Evolutionary conservation across 2,888 invertebrate species (phyloP), one percentile per base, ranked within the genome.

Genomic region (Drosophila histrio): DNA sequence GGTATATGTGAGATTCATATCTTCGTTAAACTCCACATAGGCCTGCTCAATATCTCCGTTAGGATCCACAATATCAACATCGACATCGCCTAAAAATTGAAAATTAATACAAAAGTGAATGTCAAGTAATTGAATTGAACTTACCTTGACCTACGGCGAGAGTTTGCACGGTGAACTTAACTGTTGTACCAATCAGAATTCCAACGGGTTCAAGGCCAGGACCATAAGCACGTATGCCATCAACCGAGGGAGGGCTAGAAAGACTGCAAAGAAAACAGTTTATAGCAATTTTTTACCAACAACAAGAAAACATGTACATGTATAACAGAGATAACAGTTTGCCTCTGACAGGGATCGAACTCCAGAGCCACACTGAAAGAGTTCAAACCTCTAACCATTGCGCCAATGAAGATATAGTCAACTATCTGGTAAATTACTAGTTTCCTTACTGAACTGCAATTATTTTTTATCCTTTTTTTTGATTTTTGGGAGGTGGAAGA

Each of bases 191-290:
- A 47, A 95, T 95, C 30, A 95, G 94, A 70, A 96, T 95, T 21
- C 95, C 95, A 50, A 94, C 93, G 21, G 95, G 94, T 91, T 96
- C 95, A 77, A 96, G 94, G 74, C 96, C 97, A 77, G 97, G 96
- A 46, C 97, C 59, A 38, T 28, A 60, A 5, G 52, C 59, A 4
- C 53, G 53, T 6, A 60, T 24, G 2, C 58, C 50, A 11, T 38
- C 28, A 0, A 9, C 4, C 1, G 52, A 17, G 9, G 30, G 15
- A 9, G 32, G 1, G 8, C 44, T 28, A 22, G 19, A 13, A 39
- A 52, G 2, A 24, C 15, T 21, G 5, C 26, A 2, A 5, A 26
- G 32, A 3, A 34, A 5, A 47, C 1, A 0, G 1, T 24, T 36
- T 36, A 5, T 9, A 17, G 17, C 5, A 3, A 17, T 1, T 9